Evolutionary conservation across 2,888 invertebrate genomes (phyloP), one percentile per base, ranked within the genome.

Genomic region (Holacanthella duospinosa): DNA sequence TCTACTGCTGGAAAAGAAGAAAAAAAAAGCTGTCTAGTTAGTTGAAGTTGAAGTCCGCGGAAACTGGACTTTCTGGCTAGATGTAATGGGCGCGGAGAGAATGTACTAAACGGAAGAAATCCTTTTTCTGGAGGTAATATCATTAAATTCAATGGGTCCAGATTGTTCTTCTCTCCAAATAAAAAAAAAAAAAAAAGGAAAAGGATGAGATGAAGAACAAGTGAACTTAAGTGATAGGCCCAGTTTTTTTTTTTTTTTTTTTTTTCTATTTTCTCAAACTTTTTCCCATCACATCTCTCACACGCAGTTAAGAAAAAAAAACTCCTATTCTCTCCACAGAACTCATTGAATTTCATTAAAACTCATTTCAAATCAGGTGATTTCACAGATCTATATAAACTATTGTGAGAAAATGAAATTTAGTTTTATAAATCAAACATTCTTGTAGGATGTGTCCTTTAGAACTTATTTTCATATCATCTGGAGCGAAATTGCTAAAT

Each of bases 81-180:
- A 48, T 21, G 19, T 48, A 48, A 48, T 48, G 48, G 48, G 16
- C 4, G 48, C 6, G 48, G n/a, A 21, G 48, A 48, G 48, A 4
- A 48, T 9, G 21, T 12, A 36, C 36, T 6, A 21, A 48, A 48
- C 16, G n/a, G 16, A 36, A 36, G 36, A 36, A 36, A n/a, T 21
- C 48, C n/a, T 48, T 48, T 48, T 48, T 48, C 48, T 48, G 12
- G 48, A 48, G 48, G 48, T 48, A 48, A 48, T 48, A 48, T 48
- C 48, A 48, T 48, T 48, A 48, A 48, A 48, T 48, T 48, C 48
- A 48, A 48, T 48, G 48, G 48, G 48, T 48, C 48, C 48, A 48
- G 48, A 48, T 48, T 48, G 48, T 48, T 48, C 48, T 48, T 48
- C 48, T 48, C 48, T 48, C 48, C 48, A 48, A 48, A 48, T 48